Percentiles rank a stretch among this genome's conserved stretches.
These are phyloP conservation scores for Dryadula phaetusa DNA, from an alignment of 2,888 invertebrate genomes.

Conservation along the genomic window DNA sequence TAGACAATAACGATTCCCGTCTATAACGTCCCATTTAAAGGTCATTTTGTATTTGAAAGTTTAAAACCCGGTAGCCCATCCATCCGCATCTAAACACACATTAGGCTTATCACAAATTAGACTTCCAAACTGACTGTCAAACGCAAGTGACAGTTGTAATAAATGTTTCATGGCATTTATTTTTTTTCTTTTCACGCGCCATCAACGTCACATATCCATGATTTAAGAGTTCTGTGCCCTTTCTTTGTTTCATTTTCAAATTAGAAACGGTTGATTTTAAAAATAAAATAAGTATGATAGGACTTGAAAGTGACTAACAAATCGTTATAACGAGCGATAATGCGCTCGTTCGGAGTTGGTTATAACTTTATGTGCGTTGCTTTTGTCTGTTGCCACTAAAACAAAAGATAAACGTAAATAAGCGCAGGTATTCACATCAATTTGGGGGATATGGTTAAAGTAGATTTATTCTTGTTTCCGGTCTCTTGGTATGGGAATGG, in stretches of 20 bases:
- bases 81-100: slow-evolving; percentile 63
- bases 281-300: slow-evolving; percentile 44
- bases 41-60: slow-evolving; percentile 65
- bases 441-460: slow-evolving; percentile 17
- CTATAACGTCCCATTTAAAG: slow-evolving; percentile 43
- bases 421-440: slow-evolving; percentile 44
- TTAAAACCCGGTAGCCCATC: slow-evolving; percentile 70
- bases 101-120: slow-evolving; percentile 81
- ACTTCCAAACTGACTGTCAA: slow-evolving; percentile 74
- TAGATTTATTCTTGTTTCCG: not conserved
- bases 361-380: slow-evolving; percentile 51
- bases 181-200: slow-evolving; percentile 59
- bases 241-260: slow-evolving; percentile 78
- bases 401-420: slow-evolving; percentile 47
- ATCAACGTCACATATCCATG: slow-evolving; percentile 77
- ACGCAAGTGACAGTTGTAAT: slow-evolving; percentile 77
- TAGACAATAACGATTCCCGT: slow-evolving; percentile 34
- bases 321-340: slow-evolving; percentile 66
- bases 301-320: slow-evolving; percentile 59
- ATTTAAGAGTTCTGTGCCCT: slow-evolving; percentile 81
- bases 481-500: not conserved
- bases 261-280: slow-evolving; percentile 49
- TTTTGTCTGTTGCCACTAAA: slow-evolving; percentile 44
- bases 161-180: slow-evolving; percentile 78
- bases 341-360: slow-evolving; percentile 59